phyloP scores from a whole-genome alignment of 2,113 vertebrate genomes.

The Lepisosteus oculatus region DNA sequence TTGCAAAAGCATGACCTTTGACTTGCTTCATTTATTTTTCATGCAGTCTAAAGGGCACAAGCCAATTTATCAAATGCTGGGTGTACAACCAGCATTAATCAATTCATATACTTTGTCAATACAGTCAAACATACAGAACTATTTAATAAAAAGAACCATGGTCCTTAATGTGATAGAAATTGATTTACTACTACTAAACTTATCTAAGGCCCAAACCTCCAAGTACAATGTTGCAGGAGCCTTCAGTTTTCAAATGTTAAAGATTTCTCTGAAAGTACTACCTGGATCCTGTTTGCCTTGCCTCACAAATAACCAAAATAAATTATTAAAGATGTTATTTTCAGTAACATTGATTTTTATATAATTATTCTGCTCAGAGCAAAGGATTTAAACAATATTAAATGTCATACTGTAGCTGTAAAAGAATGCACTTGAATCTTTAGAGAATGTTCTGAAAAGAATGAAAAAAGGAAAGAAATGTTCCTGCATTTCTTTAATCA shows the following conservation, averaged over 20 bases:
- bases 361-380: conserved; percentile 19
- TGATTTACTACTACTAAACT: conserved; percentile 6
- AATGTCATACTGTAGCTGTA: no score
- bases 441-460: no score
- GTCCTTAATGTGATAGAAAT: conserved; percentile 9
- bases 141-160: conserved; percentile 16
- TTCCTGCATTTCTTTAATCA: no score
- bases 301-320: no score
- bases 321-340: conserved; percentile 4
- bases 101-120: conserved; percentile 14
- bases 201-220: not conserved
- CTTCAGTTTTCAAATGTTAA: not conserved
- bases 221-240: not conserved
- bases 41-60: conserved; percentile 30
- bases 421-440: no score
- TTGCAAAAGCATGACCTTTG: conserved; percentile 42
- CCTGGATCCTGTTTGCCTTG: no score
- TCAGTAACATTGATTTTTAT: conserved; percentile 24
- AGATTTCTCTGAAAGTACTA: no score
- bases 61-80: not conserved
- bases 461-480: no score
- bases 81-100: not conserved
- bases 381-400: conserved; percentile 1
- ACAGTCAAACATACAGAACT: conserved; percentile 6
- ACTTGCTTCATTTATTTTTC: conserved; percentile 46